Evolutionary conservation across 2,888 invertebrate genomes (phyloP).

Genomic region (Eledona agricola): DNA sequence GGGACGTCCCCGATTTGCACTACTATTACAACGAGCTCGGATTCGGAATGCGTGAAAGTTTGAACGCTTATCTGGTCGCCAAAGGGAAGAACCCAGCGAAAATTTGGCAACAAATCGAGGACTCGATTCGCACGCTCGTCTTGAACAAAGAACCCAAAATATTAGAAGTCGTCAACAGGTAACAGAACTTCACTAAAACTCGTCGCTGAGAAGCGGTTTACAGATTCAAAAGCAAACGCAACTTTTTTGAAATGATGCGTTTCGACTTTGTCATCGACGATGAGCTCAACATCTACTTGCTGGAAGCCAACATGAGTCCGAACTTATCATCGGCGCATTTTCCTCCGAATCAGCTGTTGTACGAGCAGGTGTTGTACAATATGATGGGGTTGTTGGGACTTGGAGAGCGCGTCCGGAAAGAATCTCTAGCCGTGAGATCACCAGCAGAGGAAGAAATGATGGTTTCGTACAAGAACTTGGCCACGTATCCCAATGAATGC

Average conservation of each 20-base stretch:
- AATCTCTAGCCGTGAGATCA: conserved; percentile 56
- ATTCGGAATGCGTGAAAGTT: conserved; percentile 85
- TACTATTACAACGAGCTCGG: conserved; percentile 76
- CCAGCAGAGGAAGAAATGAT: conserved; percentile 50
- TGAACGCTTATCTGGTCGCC: conserved; percentile 77
- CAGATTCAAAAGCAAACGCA: conserved; percentile 65
- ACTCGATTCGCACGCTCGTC: conserved; percentile 76
- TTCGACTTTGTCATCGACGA: conserved; percentile 94
- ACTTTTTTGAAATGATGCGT: conserved; percentile 94
- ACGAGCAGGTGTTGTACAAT: conserved; percentile 92
- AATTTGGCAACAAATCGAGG: conserved; percentile 84
- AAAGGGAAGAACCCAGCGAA: conserved; percentile 74
- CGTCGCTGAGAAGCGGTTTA: conserved; percentile 32
- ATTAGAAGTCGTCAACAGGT: conserved; percentile 66
- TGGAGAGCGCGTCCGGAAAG: conserved; percentile 63
- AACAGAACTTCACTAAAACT: conserved; percentile 6
- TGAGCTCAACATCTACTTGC: conserved; percentile 81
- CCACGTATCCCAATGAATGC: conserved; percentile 78
- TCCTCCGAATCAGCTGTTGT: conserved; percentile 85
- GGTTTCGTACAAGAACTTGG: conserved; percentile 81
- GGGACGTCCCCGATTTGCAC: conserved; percentile 85
- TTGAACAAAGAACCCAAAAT: conserved; percentile 78
- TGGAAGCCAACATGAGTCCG: conserved; percentile 99
- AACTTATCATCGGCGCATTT: conserved; percentile 94
- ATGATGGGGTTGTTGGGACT: conserved; percentile 83